A percentile compares a stretch with the other conserved stretches of the same genome.
phyloP scores from a whole-genome alignment of 2,113 vertebrate genomes.

The Neotragus pygmaeus region DNA sequence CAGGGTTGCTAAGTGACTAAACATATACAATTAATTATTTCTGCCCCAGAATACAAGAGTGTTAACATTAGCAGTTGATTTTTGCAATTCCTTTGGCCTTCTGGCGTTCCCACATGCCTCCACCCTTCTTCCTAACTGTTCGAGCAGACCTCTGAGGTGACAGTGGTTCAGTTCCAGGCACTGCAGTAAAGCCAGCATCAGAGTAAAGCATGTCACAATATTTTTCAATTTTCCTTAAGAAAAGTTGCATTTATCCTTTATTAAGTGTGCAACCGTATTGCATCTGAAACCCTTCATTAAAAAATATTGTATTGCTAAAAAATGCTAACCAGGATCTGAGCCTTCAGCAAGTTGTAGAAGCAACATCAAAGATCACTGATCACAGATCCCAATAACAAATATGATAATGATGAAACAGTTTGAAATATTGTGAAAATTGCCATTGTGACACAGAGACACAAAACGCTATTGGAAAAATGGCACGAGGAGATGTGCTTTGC shows the following conservation, averaged over 20 bases:
- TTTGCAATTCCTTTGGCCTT: slow-evolving; percentile 41
- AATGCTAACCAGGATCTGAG: neutral
- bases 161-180: neutral
- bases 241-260: neutral
- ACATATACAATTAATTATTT: slow-evolving; percentile 43
- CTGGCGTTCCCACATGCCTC: slow-evolving; percentile 29
- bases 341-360: neutral
- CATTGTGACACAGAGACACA: neutral
- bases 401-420: neutral
- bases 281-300: neutral
- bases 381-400: neutral
- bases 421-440: neutral
- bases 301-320: neutral
- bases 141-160: neutral
- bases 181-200: neutral
- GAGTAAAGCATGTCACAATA: neutral
- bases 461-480: neutral
- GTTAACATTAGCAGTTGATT: slow-evolving; percentile 46
- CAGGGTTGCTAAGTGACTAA: slow-evolving; percentile 9
- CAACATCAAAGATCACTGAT: neutral
- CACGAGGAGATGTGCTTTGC: neutral
- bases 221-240: neutral
- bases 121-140: neutral
- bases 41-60: slow-evolving; percentile 19
- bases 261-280: neutral